Percentiles rank a stretch among this genome's conserved stretches.
These are phyloP conservation scores for Hippoglossus hippoglossus DNA, from an alignment of 2,797 vertebrate species.

Conservation along the genomic window DNA sequence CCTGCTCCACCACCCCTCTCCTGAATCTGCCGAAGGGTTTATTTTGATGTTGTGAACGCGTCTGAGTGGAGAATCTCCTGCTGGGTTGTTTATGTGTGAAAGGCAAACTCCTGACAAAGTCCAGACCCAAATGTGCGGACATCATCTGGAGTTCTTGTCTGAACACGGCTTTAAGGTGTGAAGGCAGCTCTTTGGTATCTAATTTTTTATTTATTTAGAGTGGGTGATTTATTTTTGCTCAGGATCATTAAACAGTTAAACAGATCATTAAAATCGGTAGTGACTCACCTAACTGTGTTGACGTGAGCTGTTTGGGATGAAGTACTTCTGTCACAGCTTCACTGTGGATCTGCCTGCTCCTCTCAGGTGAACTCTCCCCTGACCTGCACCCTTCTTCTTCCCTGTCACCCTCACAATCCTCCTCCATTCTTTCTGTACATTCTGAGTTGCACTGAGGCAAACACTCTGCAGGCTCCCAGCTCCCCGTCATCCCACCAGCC, in stretches of 20 bases:
- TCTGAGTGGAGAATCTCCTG: too few species aligned
- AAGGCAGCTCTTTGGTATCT: too few species aligned
- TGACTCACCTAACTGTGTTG: slow-evolving; percentile 73
- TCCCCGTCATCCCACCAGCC: slow-evolving; percentile 82
- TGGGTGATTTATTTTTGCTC: too few species aligned
- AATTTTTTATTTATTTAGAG: too few species aligned
- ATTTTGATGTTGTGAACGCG: too few species aligned
- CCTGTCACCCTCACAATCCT: background rate
- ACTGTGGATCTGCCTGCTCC: slow-evolving; percentile 24
- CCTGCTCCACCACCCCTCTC: too few species aligned
- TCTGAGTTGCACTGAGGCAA: slow-evolving; percentile 71
- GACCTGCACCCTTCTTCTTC: slow-evolving; percentile 22
- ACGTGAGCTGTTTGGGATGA: slow-evolving; percentile 44
- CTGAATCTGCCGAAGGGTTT: too few species aligned
- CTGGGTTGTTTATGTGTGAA: too few species aligned
- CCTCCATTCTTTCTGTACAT: slow-evolving; percentile 68
- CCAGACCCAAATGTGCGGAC: too few species aligned
- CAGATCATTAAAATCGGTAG: background rate
- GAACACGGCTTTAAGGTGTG: background rate
- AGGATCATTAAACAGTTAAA: slow-evolving; percentile 4
- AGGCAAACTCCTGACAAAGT: too few species aligned
- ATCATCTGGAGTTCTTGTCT: too few species aligned
- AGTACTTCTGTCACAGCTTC: slow-evolving; percentile 55
- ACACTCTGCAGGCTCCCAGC: slow-evolving; percentile 66
- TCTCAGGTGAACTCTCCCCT: slow-evolving; percentile 38